Conservation (phyloP, 2,888 invertebrate genomes). For the Stenodera caucasica region DNA sequence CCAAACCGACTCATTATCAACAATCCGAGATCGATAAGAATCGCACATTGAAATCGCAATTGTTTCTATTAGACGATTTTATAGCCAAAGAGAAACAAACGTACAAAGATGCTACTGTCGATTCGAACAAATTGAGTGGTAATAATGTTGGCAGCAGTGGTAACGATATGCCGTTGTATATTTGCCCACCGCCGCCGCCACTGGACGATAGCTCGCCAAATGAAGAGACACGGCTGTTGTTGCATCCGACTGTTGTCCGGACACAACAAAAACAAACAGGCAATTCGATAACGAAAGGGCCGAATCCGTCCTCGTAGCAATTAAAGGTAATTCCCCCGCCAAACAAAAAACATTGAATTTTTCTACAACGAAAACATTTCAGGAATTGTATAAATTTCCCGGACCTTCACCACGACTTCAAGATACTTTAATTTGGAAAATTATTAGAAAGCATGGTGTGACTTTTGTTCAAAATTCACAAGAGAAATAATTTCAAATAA, state of each 20-base stretch:
- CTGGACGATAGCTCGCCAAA: constrained; percentile 59
- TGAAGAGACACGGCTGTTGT: constrained; percentile 57
- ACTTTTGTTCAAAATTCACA: constrained; percentile 31
- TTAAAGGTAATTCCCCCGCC: constrained; percentile 46
- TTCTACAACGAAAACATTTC: constrained; percentile 9
- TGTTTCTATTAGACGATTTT: constrained; percentile 55
- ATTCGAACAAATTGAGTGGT: constrained; percentile 50
- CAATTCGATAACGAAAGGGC: constrained; percentile 49
- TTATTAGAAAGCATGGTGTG: constrained; percentile 32
- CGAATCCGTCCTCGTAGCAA: constrained; percentile 55
- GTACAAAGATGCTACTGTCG: constrained; percentile 41
- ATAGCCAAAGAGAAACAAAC: constrained; percentile 49
- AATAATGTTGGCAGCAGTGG: constrained; percentile 42
- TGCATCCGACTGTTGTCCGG: constrained; percentile 38
- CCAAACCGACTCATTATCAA: constrained; percentile 40
- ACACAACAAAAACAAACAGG: constrained; percentile 38
- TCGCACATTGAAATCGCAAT: constrained; percentile 52
- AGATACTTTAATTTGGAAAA: constrained; percentile 32
- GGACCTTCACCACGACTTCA: constrained; percentile 17
- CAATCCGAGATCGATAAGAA: constrained; percentile 45
- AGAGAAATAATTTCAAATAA: constrained; percentile 24
- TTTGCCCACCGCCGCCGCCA: constrained; percentile 60
- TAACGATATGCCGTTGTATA: constrained; percentile 55
- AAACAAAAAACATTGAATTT: not conserved
- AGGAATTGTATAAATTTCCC: constrained; percentile 25